These are phyloP conservation scores for Phorcus lineatus DNA, from an alignment of 2,888 invertebrate species.

Conservation along the genomic window DNA sequence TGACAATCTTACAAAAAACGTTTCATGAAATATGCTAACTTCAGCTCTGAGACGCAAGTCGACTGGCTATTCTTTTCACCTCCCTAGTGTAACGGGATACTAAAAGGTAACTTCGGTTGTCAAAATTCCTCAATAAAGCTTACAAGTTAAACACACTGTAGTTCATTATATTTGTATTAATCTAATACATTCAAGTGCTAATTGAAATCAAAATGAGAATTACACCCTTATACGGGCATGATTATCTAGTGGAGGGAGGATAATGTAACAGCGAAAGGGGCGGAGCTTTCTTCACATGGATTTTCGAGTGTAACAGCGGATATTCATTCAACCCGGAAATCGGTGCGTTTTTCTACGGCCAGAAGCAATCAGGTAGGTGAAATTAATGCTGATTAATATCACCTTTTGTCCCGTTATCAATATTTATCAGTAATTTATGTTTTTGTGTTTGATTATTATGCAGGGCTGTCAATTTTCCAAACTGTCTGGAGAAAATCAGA, in stretches of 20 bases:
- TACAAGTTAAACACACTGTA: too few species aligned
- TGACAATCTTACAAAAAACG: too few species aligned
- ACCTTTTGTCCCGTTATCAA: neutral
- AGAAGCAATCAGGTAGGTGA: neutral
- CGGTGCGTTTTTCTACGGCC: neutral
- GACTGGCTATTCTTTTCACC: neutral
- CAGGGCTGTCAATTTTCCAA: neutral
- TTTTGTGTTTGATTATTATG: neutral
- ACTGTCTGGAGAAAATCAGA: neutral
- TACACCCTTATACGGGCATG: neutral
- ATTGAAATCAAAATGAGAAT: neutral
- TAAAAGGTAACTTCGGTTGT: too few species aligned
- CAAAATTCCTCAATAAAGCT: too few species aligned
- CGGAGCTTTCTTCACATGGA: slow-evolving; percentile 4
- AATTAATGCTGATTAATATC: neutral
- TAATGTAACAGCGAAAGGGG: neutral
- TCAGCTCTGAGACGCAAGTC: neutral
- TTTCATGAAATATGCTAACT: too few species aligned
- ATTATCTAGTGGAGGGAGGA: neutral
- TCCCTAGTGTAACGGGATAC: neutral
- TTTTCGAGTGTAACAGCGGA: neutral
- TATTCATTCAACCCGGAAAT: slow-evolving; percentile 1
- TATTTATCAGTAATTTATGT: neutral
- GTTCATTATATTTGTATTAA: too few species aligned
- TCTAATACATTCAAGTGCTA: too few species aligned